Evolutionary conservation across 2,797 vertebrate species (phyloP).

Genomic region (Dromococcyx pavoninus): DNA sequence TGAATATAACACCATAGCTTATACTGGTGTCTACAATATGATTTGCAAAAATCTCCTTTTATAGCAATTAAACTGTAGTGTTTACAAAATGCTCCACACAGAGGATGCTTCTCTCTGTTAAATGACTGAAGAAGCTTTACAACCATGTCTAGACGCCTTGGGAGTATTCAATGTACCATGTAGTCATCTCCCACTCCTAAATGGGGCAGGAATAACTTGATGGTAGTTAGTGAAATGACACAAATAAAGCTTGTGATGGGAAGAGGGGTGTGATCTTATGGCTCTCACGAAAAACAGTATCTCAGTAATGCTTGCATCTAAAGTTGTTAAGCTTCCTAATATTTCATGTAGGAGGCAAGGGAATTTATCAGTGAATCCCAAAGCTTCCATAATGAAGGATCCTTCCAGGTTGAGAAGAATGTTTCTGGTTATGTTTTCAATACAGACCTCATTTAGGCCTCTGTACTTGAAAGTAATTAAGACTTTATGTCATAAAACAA

Average conservation of each 20-base stretch:
- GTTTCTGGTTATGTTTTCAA: neutral
- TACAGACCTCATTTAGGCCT: neutral
- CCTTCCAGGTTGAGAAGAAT: neutral
- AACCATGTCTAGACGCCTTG: neutral
- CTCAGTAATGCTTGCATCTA: neutral
- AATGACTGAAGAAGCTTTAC: neutral
- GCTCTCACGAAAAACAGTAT: neutral
- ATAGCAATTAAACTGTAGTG: neutral
- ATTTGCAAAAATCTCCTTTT: neutral
- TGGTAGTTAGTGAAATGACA: neutral
- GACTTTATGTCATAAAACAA: neutral
- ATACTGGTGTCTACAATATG: neutral
- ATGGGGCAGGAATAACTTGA: neutral
- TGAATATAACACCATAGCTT: neutral
- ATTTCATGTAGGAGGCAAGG: neutral
- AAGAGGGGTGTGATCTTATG: neutral
- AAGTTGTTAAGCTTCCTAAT: neutral
- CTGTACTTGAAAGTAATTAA: neutral
- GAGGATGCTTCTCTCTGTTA: neutral
- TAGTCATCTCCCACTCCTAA: neutral
- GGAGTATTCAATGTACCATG: accelerated
- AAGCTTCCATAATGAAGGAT: neutral
- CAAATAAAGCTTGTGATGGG: neutral
- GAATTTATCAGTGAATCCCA: neutral
- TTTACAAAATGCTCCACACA: neutral